Conservation (phyloP, 1,140 invertebrate genomes). For the Lethrus apterus region DNA sequence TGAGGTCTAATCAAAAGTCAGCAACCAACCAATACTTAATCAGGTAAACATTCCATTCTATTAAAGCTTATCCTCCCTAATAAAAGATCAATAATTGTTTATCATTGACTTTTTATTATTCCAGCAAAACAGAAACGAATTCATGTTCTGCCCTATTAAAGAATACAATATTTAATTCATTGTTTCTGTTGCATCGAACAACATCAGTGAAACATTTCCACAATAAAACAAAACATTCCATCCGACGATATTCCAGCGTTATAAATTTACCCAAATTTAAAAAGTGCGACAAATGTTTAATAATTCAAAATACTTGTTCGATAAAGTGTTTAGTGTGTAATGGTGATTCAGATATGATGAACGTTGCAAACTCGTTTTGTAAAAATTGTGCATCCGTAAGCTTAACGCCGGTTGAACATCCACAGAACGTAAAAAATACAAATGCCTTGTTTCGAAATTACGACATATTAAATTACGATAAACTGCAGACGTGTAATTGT, state of each 20-base stretch:
- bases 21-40: constrained; percentile 1
- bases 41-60: background rate
- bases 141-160: constrained; percentile 13
- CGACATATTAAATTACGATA: constrained; percentile 27
- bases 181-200: constrained; percentile 12
- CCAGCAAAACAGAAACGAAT: constrained; percentile 11
- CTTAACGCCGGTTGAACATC: constrained; percentile 33
- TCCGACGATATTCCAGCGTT: constrained; percentile 8
- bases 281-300: constrained; percentile 12
- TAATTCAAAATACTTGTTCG: constrained; percentile 1
- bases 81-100: constrained; percentile 18
- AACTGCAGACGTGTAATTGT: constrained; percentile 11
- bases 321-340: constrained; percentile 31
- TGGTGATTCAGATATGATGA: constrained; percentile 28
- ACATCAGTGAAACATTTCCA: constrained; percentile 4
- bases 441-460: constrained; percentile 28
- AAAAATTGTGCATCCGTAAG: constrained; percentile 32
- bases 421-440: constrained; percentile 21
- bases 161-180: constrained; percentile 13
- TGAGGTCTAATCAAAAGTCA: constrained; percentile 16
- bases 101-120: constrained; percentile 16
- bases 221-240: constrained; percentile 1
- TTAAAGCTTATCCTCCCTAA: background rate
- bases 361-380: constrained; percentile 33
- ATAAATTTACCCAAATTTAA: constrained; percentile 1